Conservation (phyloP, 1,140 invertebrate species). For the Trypoxylus dichotomus region DNA sequence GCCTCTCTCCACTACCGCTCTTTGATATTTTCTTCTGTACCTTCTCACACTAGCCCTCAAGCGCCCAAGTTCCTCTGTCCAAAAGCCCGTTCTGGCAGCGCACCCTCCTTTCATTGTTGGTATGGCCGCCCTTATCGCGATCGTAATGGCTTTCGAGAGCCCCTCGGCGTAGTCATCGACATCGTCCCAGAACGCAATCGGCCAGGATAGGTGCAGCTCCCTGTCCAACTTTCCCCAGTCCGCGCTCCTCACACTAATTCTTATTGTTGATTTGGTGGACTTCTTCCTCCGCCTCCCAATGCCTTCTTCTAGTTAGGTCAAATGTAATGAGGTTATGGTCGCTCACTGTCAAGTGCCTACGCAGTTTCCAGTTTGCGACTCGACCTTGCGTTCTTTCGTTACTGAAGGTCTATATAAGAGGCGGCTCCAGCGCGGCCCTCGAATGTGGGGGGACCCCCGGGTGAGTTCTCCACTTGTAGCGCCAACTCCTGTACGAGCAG, state of each 20-base stretch:
- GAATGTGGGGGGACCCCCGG: background rate
- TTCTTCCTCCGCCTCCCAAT: background rate
- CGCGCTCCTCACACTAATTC: background rate
- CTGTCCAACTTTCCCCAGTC: background rate
- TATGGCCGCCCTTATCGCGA: background rate
- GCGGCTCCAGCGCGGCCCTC: background rate
- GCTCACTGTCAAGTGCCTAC: background rate
- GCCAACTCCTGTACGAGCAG: background rate
- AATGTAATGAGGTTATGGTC: slow-evolving; percentile 18
- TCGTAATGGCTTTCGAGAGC: background rate
- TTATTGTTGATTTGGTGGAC: background rate
- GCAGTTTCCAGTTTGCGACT: background rate
- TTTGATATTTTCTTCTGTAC: background rate
- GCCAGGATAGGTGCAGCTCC: background rate
- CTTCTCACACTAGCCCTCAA: background rate
- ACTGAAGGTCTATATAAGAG: background rate
- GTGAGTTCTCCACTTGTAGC: background rate
- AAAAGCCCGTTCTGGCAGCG: background rate
- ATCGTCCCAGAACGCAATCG: background rate
- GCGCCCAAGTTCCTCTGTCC: background rate
- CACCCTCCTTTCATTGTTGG: background rate
- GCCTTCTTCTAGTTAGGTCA: background rate
- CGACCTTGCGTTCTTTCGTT: background rate
- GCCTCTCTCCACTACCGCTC: background rate
- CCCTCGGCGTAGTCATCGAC: background rate